Evolutionary conservation across 2,113 vertebrate genomes (phyloP), one percentile per base, ranked within the genome.

Genomic region (Raphicerus campestris): DNA sequence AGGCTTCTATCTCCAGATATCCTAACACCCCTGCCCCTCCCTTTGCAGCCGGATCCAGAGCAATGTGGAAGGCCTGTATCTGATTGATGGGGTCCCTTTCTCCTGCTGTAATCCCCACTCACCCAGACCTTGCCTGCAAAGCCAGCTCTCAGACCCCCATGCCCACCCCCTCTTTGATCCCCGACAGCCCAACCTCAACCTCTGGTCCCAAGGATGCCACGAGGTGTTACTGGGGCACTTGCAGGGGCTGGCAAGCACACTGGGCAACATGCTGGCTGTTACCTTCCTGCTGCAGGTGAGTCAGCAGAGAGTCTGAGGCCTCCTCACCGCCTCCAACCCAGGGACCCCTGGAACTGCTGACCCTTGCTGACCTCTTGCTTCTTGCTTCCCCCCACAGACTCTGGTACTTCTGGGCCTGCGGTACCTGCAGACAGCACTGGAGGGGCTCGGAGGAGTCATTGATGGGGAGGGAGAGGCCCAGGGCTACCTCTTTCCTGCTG

Each of bases 341-440:
- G 56, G 13, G 70, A 11, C 10, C 35, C 55, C 16, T 47, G 60
- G 26, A 28, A 49, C 20, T 4, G 13, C 77, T 8, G 49, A 30
- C 70, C 56, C 26, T 30, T 53, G 20, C 10, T 35, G 20, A 55
- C 51, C 55, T 49, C 53, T 53, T 17, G 20, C 19, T 49, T 45
- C n/a, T 83, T 56, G 66, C 82, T 95, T 81, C 94, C 56, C 51
- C 96, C 87, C 88, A 83, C 94, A 99, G 99, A 88, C 98, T 42
- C 97, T 98, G 1, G 98, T 99, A 97, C 97, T 99, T 13, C 58
- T 99, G 80, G 99, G 99, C 96, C 98, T 99, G 92, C 98, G 99
- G 10, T 99, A 99, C 97, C 98, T 99, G 93, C 99, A 99, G 93
- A 99, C 99, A 0, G 98, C 99, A 0, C 99, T 99, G 98, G 99